Base-by-base conservation (phyloP, 92 coral and sea anemone species). In the Virgularia gustaviana region DNA sequence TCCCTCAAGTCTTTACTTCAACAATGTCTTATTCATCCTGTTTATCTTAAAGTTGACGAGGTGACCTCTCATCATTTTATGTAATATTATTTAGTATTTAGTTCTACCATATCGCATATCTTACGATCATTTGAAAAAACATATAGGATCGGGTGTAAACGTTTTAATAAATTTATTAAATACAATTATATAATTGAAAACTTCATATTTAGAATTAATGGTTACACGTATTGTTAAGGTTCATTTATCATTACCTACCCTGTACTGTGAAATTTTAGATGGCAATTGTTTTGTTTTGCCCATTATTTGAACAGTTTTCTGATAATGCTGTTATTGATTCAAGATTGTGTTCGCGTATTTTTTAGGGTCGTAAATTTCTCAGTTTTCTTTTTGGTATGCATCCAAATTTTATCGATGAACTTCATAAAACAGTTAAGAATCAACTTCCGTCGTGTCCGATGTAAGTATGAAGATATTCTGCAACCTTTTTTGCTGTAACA, bases 341-440 rank as follows among this genome's bases (percentile, higher is more conserved):
- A n/a, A n/a, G n/a, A n/a, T n/a, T n/a, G n/a, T n/a, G n/a, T n/a
- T n/a, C n/a, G n/a, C n/a, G n/a, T n/a, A n/a, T n/a, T 23, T 31
- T 30, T 3, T 63, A 91, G 97, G 97, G 97, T 1, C 88, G 88
- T 20, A 78, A 88, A 31, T 89, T 91, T 51, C 82, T 89, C 30
- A 91, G 97, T 73, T 91, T 73, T 65, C 70, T 87, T 47, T 91
- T 91, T 84, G 92, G 97, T 2, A 44, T 91, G 70, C 86, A 91
- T 62, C 96, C 96, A 62, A 87, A 73, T 16, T 81, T 91, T 37
- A 77, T 85, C 52, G 90, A 91, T 73, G 96, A 91, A 74, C 76
- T 91, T 25, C 97, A 91, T 88, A 89, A 84, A 71, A 83, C 92
- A 30, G 89, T 91, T 70, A 91, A 91, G 73, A 86, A 86, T 59